phyloP scores from a whole-genome alignment of 2,113 vertebrate genomes.

The Nansenia antarctica region DNA sequence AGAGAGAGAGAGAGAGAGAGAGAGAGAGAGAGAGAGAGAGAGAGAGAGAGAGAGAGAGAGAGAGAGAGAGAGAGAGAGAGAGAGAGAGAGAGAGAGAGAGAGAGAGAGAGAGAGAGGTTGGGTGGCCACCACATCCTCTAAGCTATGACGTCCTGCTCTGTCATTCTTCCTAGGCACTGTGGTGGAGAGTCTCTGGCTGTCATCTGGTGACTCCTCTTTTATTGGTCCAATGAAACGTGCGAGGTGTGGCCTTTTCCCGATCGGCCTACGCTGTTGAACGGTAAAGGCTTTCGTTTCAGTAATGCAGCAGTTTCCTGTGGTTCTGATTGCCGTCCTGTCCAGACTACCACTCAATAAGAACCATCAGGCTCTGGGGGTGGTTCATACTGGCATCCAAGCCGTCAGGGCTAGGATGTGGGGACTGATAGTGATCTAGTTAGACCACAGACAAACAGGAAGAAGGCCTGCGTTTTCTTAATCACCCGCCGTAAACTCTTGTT shows the following conservation, averaged over 20 bases:
- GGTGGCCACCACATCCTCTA: slow-evolving; percentile 12
- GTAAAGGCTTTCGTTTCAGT: not conserved
- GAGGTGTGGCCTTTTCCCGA: slow-evolving; percentile 16
- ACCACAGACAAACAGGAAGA: slow-evolving; percentile 10
- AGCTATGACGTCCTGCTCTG: slow-evolving; percentile 31
- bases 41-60: too few relatives aligned
- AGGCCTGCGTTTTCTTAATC: not conserved
- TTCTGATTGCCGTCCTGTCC: not conserved
- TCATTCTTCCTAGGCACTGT: slow-evolving; percentile 18
- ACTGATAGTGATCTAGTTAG: slow-evolving; percentile 34
- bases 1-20: too few relatives aligned
- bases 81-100: too few relatives aligned
- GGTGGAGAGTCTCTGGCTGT: not conserved
- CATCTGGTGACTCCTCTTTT: not conserved
- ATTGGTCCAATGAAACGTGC: slow-evolving; percentile 13
- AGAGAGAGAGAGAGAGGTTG: not conserved
- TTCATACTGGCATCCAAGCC: not conserved
- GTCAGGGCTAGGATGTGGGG: not conserved
- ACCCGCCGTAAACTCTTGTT: not conserved
- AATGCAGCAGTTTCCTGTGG: slow-evolving; percentile 2
- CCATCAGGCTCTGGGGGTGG: not conserved
- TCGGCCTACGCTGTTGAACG: not conserved
- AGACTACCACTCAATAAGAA: too few relatives aligned
- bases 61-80: too few relatives aligned
- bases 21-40: too few relatives aligned